Percentiles rank a stretch among this genome's conserved stretches.
Evolutionary conservation across 2,797 vertebrate genomes (phyloP).

Genomic region (Pantherophis vulpinus): DNA sequence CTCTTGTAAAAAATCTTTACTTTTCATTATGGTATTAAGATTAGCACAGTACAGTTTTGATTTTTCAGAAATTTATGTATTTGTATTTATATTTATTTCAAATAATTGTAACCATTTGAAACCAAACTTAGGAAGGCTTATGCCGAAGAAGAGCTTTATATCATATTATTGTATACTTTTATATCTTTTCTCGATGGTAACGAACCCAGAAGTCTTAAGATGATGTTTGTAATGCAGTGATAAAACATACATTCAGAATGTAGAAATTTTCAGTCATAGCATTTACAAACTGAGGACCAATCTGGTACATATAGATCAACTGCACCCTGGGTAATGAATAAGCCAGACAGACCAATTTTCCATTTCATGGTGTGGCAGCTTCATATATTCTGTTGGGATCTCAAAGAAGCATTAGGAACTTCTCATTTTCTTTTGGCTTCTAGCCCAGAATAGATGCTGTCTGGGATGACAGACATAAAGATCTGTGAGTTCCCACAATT

Average conservation of each 20-base stretch:
- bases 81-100: background rate
- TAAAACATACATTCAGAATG: background rate
- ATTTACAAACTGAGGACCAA: background rate
- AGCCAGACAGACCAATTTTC: background rate
- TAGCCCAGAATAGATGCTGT: background rate
- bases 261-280: background rate
- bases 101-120: background rate
- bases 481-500: background rate
- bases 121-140: background rate
- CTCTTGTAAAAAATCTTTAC: background rate
- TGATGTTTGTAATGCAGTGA: background rate
- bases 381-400: background rate
- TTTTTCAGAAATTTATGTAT: background rate
- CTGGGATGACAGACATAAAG: background rate
- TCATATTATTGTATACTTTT: background rate
- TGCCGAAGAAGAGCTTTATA: background rate
- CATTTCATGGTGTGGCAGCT: background rate
- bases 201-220: background rate
- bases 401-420: background rate
- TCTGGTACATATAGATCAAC: background rate
- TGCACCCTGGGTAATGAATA: background rate
- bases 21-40: background rate
- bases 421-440: background rate
- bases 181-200: background rate
- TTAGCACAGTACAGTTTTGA: background rate